Conservation (phyloP, 2,888 invertebrate species). For the Ypsolopha scabrella region DNA sequence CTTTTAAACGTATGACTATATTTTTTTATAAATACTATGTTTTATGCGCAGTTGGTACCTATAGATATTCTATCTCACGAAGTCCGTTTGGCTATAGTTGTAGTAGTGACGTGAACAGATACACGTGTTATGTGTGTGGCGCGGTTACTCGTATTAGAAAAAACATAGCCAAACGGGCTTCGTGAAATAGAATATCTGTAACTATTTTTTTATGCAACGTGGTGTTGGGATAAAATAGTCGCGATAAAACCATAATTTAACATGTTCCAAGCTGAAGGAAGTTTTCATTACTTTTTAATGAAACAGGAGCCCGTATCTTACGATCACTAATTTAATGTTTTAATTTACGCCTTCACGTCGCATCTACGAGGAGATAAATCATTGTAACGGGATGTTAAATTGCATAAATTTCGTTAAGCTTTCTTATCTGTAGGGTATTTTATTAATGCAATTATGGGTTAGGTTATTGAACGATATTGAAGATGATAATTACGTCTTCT, state of each 20-base stretch:
- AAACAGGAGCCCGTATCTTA: constrained; percentile 39
- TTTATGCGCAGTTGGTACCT: no score
- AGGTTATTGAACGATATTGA: no score
- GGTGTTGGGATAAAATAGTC: neutral
- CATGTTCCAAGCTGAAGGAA: constrained; percentile 15
- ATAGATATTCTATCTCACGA: no score
- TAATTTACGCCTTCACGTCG: constrained; percentile 37
- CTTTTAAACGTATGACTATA: no score
- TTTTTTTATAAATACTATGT: no score
- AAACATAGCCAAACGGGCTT: no score
- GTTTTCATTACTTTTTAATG: constrained; percentile 57
- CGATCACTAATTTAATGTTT: constrained; percentile 53
- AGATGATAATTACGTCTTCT: no score
- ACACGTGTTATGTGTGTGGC: no score
- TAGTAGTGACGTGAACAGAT: no score
- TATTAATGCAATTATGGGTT: constrained; percentile 4
- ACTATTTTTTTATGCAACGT: neutral
- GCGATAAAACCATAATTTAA: neutral
- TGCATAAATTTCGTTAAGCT: constrained; percentile 4
- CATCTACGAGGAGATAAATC: constrained; percentile 33
- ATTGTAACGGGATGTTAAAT: constrained; percentile 27
- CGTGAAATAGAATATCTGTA: no score
- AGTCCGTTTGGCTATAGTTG: no score
- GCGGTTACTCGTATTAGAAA: no score
- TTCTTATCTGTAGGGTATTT: neutral